Conservation (phyloP, 2,888 invertebrate species). For the Candidula unifasciata region DNA sequence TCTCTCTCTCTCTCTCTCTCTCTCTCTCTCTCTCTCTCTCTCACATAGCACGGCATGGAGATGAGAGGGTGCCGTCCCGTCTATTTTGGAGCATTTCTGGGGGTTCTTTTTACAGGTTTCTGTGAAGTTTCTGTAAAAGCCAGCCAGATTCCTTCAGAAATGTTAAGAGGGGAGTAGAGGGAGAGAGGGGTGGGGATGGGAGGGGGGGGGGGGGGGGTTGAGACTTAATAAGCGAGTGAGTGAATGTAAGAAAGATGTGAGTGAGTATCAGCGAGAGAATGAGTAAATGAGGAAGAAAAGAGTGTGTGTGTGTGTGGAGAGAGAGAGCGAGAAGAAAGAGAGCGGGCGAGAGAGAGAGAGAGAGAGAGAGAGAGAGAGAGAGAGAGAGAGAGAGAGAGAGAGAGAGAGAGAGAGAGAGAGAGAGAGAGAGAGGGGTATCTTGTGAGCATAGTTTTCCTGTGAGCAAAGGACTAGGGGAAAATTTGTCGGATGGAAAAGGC, state of each 20-base stretch:
- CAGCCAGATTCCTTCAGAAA: not conserved
- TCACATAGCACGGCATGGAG: too few species aligned
- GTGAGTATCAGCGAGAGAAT: too few species aligned
- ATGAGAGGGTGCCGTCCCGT: not conserved
- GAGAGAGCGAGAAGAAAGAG: too few species aligned
- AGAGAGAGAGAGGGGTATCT: constrained; percentile 11
- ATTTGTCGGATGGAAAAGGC: not conserved
- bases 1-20: not conserved
- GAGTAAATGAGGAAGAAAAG: too few species aligned
- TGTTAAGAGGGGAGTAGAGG: not conserved
- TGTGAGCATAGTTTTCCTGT: constrained; percentile 5
- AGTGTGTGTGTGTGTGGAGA: too few species aligned
- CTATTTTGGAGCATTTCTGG: not conserved
- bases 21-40: not conserved
- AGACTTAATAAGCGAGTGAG: too few species aligned
- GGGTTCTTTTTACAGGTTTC: not conserved
- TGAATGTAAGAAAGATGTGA: too few species aligned
- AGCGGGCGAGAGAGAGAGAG: too few species aligned
- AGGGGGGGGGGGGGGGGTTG: too few species aligned
- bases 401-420: too few species aligned
- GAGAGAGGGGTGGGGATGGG: not conserved
- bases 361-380: not conserved
- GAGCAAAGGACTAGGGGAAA: not conserved
- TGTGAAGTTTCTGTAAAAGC: not conserved
- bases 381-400: not conserved